Conservation (phyloP, 2,113 vertebrate species). For the Phalacrocorax pelagicus region DNA sequence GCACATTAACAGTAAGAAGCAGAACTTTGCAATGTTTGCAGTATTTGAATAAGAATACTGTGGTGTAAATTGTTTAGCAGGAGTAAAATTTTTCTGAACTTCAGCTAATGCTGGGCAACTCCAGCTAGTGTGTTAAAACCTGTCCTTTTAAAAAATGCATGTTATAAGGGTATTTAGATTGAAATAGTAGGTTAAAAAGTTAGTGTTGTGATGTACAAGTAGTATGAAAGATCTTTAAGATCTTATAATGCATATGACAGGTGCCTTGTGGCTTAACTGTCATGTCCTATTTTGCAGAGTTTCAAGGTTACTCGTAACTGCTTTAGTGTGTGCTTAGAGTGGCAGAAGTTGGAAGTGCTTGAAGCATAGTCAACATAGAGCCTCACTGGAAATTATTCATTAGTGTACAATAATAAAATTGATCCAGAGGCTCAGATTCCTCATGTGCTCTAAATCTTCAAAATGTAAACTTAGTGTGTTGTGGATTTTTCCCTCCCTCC, state of each 20-base stretch:
- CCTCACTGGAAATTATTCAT: neutral
- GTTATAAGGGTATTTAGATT: neutral
- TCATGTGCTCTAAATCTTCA: neutral
- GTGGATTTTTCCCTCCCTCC: neutral
- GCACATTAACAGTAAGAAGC: neutral
- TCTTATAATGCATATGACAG: neutral
- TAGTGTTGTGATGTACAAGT: neutral
- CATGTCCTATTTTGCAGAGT: neutral
- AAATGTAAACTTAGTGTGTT: neutral
- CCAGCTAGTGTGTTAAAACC: neutral
- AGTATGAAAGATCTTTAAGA: neutral
- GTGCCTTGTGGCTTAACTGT: constrained; percentile 64
- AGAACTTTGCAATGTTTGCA: neutral
- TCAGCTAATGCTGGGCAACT: neutral
- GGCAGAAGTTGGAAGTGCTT: neutral
- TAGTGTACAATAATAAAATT: neutral
- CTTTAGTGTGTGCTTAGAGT: neutral
- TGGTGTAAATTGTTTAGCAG: neutral
- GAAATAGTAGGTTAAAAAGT: neutral
- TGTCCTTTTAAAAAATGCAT: neutral
- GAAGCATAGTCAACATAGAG: neutral
- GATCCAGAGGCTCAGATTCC: neutral
- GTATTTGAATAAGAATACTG: neutral
- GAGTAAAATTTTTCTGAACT: neutral
- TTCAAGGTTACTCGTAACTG: neutral